These are phyloP conservation scores for Agriopis aurantiaria DNA, from an alignment of 2,888 invertebrate species.

Conservation along the genomic window DNA sequence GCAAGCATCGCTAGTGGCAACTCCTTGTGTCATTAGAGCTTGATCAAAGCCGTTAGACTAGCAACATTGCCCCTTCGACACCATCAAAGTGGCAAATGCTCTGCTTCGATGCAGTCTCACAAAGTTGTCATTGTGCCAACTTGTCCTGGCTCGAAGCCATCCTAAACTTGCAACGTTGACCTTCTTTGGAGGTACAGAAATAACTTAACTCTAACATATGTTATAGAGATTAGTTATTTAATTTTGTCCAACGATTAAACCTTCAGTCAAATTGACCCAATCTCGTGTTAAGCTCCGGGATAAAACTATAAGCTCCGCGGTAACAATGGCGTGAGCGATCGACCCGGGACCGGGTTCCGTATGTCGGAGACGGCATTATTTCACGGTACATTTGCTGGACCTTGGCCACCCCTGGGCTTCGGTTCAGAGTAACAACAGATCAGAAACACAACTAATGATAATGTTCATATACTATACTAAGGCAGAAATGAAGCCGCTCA, in stretches of 20 bases:
- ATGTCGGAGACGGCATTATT: conserved; percentile 30
- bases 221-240: too few species aligned
- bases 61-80: neutral
- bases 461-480: too few species aligned
- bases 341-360: conserved; percentile 7
- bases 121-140: neutral
- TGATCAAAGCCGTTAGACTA: neutral
- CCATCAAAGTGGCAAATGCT: neutral
- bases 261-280: too few species aligned
- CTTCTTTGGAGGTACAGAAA: too few species aligned
- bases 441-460: neutral
- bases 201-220: too few species aligned
- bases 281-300: neutral
- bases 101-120: neutral
- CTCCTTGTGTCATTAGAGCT: neutral
- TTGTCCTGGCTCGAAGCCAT: too few species aligned
- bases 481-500: neutral
- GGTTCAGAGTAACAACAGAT: neutral
- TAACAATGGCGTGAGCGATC: neutral
- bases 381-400: conserved; percentile 30
- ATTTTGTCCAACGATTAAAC: too few species aligned
- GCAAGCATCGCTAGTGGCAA: too few species aligned
- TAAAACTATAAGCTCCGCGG: neutral
- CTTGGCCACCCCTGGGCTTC: neutral
- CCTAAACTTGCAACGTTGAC: too few species aligned